Evolutionary conservation across 1,140 invertebrate genomes (phyloP), one percentile per base, ranked within the genome.

Genomic region (Artemia franciscana): DNA sequence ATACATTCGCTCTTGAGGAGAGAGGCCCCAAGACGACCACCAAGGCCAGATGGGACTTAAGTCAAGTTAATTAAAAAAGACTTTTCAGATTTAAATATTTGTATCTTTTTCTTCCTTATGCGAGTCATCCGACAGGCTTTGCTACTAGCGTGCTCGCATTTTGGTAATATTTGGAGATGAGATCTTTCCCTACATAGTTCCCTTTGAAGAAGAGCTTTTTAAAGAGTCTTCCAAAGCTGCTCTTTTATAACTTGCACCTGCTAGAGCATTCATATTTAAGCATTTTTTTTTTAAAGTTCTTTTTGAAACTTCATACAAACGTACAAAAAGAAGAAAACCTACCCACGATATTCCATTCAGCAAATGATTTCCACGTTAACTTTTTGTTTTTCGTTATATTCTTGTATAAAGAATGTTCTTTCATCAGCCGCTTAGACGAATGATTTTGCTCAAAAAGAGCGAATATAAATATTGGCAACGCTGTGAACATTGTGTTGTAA

Each of bases 401-500:
- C 67, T 77, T 78, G 71, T 91, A 92, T 1, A 88, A 69, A 5
- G 76, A 70, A 2, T 85, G 84, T 39, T 81, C 75, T 68, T 73
- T 72, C 59, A 87, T 69, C 0, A 91, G 74, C 24, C 73, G 71
- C 18, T 77, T 67, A 3, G 79, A 75, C 0, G 76, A 71, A 67
- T 80, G 79, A 59, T 82, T 76, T 67, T 88, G 84, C 66, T 88
- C 85, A 1, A 83, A 78, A 21, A 88, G 73, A 3, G 83, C 80
- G 61, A 82, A 84, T 0, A 82, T 65, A 5, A 88, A 70, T 59
- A 84, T 79, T 1, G 85, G 85, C 59, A 82, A 63, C 2, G 82
- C 80, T 0, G 84, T 83, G 67, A 85, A 87, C 23, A 85, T 68
- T 30, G 87, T 74, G 70, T 88, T 88, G 71, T 80, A 88, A 56